Base-by-base conservation (phyloP, 2,888 invertebrate species). In the Abscondita cerata region DNA sequence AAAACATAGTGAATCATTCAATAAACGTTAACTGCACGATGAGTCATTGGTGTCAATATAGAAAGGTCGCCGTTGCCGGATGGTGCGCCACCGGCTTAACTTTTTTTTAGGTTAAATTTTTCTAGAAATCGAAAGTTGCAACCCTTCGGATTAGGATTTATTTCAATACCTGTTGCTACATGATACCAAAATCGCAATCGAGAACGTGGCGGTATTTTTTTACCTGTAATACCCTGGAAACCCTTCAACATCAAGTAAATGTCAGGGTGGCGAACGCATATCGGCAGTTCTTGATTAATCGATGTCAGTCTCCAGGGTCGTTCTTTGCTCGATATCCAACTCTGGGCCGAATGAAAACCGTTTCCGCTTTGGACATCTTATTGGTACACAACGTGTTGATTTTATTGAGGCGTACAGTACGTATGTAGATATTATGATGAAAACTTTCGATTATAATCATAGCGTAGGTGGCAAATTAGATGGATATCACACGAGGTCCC, bases 221-320 rank as follows among this genome's bases (percentile, higher is more conserved):
- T 51, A 62, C 62, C 62, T 58, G 25, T 44, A 58, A 60, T 38
- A 55, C 59, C 65, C 65, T 65, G 62, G 65, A 65, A 65, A 62
- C 62, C 59, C 38, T 54, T 66, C 64, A 59, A 68, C 64, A 69
- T 69, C 69, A 69, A 69, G 65, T 66, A 57, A 57, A 53, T 62
- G 62, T 66, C 64, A 66, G 58, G 62, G 61, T 59, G 63, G 62
- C 56, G 59, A 63, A 74, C 72, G 72, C 79, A 78, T 78, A 62
- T 65, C 72, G 70, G 53, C 66, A 67, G 60, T 59, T 64, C 59
- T 63, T 64, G 52, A 64, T 66, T 54, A 73, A 74, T 75, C 70
- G 76, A 75, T 84, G 86, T 85, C 85, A 86, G 85, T 86, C 86
- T 72, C 86, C 86, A 72, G 86, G 86, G 75, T 86, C 85, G 72